Conservation (phyloP, 2,888 invertebrate genomes). For the Nomada ruficornis region DNA sequence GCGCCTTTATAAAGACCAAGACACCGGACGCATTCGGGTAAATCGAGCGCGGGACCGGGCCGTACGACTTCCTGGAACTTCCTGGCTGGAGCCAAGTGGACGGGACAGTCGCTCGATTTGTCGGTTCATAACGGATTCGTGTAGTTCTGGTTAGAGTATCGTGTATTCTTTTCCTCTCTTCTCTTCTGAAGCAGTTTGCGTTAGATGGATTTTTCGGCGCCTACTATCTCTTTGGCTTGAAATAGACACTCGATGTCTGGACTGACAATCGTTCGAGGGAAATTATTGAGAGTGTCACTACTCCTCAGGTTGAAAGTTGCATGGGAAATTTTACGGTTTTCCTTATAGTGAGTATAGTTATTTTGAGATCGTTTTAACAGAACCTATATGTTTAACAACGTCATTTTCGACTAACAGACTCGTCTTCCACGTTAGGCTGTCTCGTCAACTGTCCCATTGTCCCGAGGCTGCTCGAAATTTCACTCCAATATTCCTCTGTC, state of each 20-base stretch:
- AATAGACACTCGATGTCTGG: too few relatives aligned
- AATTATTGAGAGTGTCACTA: too few relatives aligned
- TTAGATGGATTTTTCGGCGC: too few relatives aligned
- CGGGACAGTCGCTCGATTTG: slow-evolving; percentile 85
- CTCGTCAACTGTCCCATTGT: not conserved
- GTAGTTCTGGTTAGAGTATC: slow-evolving; percentile 66
- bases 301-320: too few relatives aligned
- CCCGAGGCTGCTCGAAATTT: not conserved
- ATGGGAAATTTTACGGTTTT: too few relatives aligned
- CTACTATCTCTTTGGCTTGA: too few relatives aligned
- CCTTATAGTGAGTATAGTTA: not conserved
- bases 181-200: too few relatives aligned
- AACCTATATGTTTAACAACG: not conserved
- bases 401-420: not conserved
- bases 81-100: slow-evolving; percentile 32
- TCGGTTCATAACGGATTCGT: slow-evolving; percentile 84
- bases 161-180: too few relatives aligned
- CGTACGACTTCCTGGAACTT: slow-evolving; percentile 82
- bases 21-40: slow-evolving; percentile 73
- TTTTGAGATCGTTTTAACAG: not conserved
- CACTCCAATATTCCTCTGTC: not conserved
- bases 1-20: slow-evolving; percentile 47
- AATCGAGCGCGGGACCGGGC: slow-evolving; percentile 78
- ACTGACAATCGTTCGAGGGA: too few relatives aligned
- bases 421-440: not conserved